Conservation (phyloP, 92 coral and sea anemone genomes). For the Bergia puertoricense region DNA sequence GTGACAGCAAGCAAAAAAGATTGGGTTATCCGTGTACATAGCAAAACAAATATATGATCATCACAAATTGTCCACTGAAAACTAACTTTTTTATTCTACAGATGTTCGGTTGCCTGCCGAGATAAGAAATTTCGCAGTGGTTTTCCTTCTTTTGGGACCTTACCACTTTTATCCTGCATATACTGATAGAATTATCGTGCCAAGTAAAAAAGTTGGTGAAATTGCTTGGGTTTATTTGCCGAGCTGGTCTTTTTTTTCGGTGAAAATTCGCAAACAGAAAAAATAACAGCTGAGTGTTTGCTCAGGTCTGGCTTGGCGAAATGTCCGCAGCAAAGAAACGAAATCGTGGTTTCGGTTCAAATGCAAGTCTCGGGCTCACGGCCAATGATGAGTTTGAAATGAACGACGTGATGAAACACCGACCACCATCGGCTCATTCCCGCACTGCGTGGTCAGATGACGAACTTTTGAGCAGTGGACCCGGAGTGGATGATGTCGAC, state of each 20-base stretch:
- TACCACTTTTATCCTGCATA: not conserved
- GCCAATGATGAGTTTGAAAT: conserved; percentile 42
- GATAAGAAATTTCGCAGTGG: conserved; percentile 1
- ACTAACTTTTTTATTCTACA: not conserved
- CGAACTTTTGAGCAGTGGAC: conserved; percentile 36
- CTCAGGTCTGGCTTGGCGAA: not conserved
- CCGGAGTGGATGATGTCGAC: conserved; percentile 45
- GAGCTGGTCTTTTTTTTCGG: not conserved
- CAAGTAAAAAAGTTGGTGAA: not conserved
- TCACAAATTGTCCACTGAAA: not conserved
- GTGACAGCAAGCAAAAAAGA: conserved; percentile 31
- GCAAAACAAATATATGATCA: conserved; percentile 23
- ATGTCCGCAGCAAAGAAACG: conserved; percentile 43
- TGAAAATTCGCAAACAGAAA: conserved; percentile 3
- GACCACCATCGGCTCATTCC: conserved; percentile 59
- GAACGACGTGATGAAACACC: conserved; percentile 38
- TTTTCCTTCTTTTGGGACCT: not conserved
- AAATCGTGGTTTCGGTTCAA: conserved; percentile 30
- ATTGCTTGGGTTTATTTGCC: not conserved
- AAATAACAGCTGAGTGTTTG: not conserved
- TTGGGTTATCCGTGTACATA: conserved; percentile 14
- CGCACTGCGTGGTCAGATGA: conserved; percentile 58
- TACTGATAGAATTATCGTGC: not conserved
- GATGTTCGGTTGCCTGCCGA: not conserved
- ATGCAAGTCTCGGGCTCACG: conserved; percentile 36